phyloP scores from a whole-genome alignment of 2,113 vertebrate genomes.

The Rhadina sibilatrix region DNA sequence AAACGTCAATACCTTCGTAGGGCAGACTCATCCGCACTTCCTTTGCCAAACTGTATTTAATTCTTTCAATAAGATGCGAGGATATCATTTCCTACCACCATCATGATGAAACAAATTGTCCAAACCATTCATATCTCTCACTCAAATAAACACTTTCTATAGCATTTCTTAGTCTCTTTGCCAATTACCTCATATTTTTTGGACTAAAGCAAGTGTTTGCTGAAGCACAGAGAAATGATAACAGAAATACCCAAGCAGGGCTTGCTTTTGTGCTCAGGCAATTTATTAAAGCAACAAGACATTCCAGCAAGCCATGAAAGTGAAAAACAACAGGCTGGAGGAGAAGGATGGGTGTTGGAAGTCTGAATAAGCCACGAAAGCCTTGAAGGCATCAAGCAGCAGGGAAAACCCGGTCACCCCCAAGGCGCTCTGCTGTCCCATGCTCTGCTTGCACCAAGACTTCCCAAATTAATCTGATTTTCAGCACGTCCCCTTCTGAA shows the following conservation, averaged over 20 bases:
- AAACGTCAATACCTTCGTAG: neutral
- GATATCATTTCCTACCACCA: neutral
- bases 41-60: neutral
- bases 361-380: neutral
- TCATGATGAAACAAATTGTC: neutral
- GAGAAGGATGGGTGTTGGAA: neutral
- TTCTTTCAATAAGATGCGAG: neutral
- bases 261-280: neutral
- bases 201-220: neutral
- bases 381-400: neutral
- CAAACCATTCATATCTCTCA: neutral
- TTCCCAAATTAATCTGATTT: neutral
- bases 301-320: neutral
- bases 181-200: neutral
- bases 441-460: neutral
- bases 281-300: constrained; percentile 30
- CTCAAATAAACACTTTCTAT: neutral
- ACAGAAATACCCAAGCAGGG: neutral
- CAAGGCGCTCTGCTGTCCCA: neutral
- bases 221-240: neutral
- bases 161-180: neutral
- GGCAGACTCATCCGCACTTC: neutral
- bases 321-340: neutral
- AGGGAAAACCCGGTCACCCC: neutral
- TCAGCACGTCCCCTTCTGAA: neutral